Percentiles rank a stretch among this genome's conserved stretches.
phyloP scores from a whole-genome alignment of 2,113 vertebrate genomes.

The Hippotragus niger region DNA sequence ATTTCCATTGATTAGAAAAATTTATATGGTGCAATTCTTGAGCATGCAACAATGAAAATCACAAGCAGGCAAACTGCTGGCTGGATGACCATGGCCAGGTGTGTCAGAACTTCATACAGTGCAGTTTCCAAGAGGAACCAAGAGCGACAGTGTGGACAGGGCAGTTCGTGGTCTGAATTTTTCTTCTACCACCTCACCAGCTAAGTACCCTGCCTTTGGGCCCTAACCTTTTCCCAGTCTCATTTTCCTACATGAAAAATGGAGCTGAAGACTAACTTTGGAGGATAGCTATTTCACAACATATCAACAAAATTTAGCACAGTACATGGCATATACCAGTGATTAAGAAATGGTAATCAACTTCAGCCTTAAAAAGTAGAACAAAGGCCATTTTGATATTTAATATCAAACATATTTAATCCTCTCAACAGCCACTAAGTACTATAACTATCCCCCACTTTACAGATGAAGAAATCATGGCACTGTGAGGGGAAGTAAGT shows the following conservation, averaged over 20 bases:
- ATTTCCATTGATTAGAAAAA: conserved; percentile 14
- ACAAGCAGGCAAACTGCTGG: background rate
- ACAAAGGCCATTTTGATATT: background rate
- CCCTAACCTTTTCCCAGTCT: background rate
- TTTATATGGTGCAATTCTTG: background rate
- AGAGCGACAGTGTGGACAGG: background rate
- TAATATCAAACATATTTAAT: background rate
- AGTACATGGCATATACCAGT: background rate
- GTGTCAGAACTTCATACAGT: background rate
- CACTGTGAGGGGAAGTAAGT: background rate
- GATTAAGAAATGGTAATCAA: background rate
- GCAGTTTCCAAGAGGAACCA: background rate
- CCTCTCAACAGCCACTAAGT: background rate
- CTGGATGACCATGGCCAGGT: background rate
- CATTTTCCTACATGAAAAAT: background rate
- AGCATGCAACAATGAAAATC: background rate
- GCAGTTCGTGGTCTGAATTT: background rate
- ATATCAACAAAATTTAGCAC: background rate
- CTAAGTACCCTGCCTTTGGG: background rate
- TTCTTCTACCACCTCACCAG: background rate
- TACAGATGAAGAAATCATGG: background rate
- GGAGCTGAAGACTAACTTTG: background rate
- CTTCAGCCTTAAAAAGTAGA: background rate
- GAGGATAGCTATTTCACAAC: background rate
- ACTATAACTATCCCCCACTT: background rate